Base-by-base conservation (phyloP, 2,113 vertebrate species). In the Murina feae region DNA sequence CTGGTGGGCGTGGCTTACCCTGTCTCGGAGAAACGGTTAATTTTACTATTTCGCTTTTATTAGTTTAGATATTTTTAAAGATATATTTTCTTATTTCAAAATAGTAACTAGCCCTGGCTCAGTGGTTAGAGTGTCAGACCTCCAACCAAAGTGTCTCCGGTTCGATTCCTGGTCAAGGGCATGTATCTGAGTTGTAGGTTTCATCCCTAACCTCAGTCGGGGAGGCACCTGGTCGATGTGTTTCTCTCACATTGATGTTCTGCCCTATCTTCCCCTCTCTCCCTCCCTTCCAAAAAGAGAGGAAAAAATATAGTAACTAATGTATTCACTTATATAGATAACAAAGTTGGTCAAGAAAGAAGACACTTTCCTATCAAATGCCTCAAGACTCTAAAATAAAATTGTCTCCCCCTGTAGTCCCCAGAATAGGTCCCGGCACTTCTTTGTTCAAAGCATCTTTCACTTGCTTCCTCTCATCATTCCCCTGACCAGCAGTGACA, bases 301-400 rank as follows among this genome's bases (percentile, higher is more conserved):
- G 30, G 30, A 32, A 65, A 32, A 65, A n/a, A 66, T 17, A 66
- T 76, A 76, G 74, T 76, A 44, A 55, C 11, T 81, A 49, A 68
- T 12, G 39, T 71, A 74, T 37, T 76, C 37, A 91, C 35, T 86
- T 89, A 75, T 42, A 76, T 1, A 71, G 25, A 63, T 9, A 60
- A 28, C 28, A 90, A 44, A 10, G 35, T 69, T 96, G 30, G 44
- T 30, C 74, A 74, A 81, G 44, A 94, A 91, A 87, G 30, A 88
- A 17, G 10, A 72, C 1, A 11, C 63, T 75, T 89, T 83, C 32
- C 72, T 60, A 28, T 65, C 80, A 83, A 60, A 58, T 83, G n/a
- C 9, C 83, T 32, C 44, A 87, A 51, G 68, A 85, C 44, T 82
- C 76, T 80, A 55, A 94, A 90, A 90, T 66, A 79, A 96, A 96